Conservation (phyloP, 2,888 invertebrate species). For the Schrankia costaestrigalis region DNA sequence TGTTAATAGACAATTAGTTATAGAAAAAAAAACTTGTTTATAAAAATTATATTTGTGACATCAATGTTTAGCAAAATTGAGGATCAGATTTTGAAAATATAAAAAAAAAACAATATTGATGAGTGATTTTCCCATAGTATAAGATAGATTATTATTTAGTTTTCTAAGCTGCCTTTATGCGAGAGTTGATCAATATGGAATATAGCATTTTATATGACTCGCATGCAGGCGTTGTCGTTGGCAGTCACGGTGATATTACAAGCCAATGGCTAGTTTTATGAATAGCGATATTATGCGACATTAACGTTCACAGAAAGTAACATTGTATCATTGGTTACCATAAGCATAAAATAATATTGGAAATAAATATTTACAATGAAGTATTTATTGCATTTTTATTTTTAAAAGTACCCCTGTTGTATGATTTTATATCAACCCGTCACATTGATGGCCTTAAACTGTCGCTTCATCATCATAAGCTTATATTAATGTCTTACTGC, state of each 20-base stretch:
- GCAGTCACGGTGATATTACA: conserved; percentile 66
- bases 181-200: conserved; percentile 44
- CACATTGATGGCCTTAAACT: too few relatives aligned
- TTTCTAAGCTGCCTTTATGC: conserved; percentile 63
- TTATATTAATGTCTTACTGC: too few relatives aligned
- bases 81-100: conserved; percentile 30
- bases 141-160: conserved; percentile 62
- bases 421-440: neutral
- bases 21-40: conserved; percentile 46
- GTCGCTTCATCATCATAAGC: too few relatives aligned
- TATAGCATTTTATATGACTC: conserved; percentile 43
- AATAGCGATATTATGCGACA: conserved; percentile 56
- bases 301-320: conserved; percentile 50
- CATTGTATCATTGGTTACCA: conserved; percentile 80
- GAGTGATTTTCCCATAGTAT: conserved; percentile 35
- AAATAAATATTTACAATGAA: conserved; percentile 79
- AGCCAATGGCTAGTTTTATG: conserved; percentile 65
- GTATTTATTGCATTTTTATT: conserved; percentile 31
- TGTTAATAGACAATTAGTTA: conserved; percentile 66
- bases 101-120: conserved; percentile 27
- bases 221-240: conserved; percentile 55
- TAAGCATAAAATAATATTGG: conserved; percentile 77
- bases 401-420: neutral
- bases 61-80: conserved; percentile 38
- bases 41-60: conserved; percentile 39